Percentiles rank a stretch among this genome's conserved stretches.
These are phyloP conservation scores for Conger conger DNA, from an alignment of 2,113 vertebrate genomes.

Conservation along the genomic window DNA sequence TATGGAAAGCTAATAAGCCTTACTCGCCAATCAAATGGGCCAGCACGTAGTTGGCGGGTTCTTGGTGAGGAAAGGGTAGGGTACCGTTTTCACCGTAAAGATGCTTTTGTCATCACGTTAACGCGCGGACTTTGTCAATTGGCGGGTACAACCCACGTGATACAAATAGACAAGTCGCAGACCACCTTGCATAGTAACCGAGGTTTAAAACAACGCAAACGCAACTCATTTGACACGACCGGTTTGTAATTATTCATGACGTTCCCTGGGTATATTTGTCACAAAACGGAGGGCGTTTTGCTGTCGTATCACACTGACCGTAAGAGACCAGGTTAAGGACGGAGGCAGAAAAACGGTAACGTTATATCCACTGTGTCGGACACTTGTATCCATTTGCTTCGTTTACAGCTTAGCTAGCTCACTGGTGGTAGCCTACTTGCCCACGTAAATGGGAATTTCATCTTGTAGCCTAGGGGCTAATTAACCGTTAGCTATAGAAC, in stretches of 20 bases:
- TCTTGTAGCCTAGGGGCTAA: too few relatives aligned
- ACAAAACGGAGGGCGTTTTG: constrained; percentile 16
- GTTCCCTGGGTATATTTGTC: background rate
- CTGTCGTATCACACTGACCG: background rate
- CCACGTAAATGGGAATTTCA: background rate
- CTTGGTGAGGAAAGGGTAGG: background rate
- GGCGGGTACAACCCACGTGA: background rate
- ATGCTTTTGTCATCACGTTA: background rate
- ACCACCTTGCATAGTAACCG: background rate
- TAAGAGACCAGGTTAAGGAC: background rate
- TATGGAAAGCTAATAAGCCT: too few relatives aligned
- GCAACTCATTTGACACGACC: background rate
- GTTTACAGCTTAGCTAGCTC: background rate
- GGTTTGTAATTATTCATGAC: constrained; percentile 16
- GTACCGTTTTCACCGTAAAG: background rate
- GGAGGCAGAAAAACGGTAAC: constrained; percentile 6
- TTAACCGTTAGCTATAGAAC: too few relatives aligned
- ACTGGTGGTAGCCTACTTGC: background rate
- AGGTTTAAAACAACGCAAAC: background rate
- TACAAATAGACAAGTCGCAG: background rate
- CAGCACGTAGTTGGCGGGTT: background rate
- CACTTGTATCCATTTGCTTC: background rate
- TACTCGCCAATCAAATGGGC: background rate
- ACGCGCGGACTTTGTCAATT: background rate
- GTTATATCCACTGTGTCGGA: background rate